phyloP scores from a whole-genome alignment of 2,888 invertebrate genomes.

The Drosophila rubida region DNA sequence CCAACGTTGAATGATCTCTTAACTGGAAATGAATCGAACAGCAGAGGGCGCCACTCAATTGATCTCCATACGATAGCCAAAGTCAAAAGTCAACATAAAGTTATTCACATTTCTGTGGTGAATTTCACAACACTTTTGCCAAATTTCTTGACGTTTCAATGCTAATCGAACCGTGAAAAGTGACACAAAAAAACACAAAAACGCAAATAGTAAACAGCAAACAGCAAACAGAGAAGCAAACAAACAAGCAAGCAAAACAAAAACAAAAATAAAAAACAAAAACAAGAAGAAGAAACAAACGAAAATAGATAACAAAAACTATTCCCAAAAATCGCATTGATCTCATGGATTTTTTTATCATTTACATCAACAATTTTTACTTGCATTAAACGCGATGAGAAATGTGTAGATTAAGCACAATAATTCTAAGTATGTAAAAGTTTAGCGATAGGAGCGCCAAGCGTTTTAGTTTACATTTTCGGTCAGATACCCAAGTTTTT shows the following conservation, averaged over 20 bases:
- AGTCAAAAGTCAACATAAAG: slow-evolving; percentile 52
- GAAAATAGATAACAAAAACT: slow-evolving; percentile 78
- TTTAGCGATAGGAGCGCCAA: slow-evolving; percentile 66
- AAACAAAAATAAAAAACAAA: slow-evolving; percentile 39
- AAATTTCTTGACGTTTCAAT: slow-evolving; percentile 68
- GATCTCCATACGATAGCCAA: slow-evolving; percentile 76
- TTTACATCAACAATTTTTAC: slow-evolving; percentile 67
- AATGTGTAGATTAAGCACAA: slow-evolving; percentile 55
- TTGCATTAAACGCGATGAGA: slow-evolving; percentile 66
- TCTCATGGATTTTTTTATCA: slow-evolving; percentile 83
- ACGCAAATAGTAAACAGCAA: slow-evolving; percentile 44
- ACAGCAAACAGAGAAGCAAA: slow-evolving; percentile 41
- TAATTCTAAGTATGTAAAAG: slow-evolving; percentile 45
- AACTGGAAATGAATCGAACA: slow-evolving; percentile 51
- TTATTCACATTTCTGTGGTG: slow-evolving; percentile 35
- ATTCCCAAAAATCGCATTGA: slow-evolving; percentile 85
- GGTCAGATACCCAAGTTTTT: slow-evolving; percentile 35
- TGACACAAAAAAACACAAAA: slow-evolving; percentile 19
- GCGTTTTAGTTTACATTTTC: slow-evolving; percentile 71
- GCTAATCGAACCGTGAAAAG: slow-evolving; percentile 64
- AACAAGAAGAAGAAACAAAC: slow-evolving; percentile 41
- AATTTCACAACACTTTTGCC: slow-evolving; percentile 40
- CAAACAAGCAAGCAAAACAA: slow-evolving; percentile 31
- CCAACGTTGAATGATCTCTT: slow-evolving; percentile 62
- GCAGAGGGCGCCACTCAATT: slow-evolving; percentile 59